A percentile compares a stretch with the other conserved stretches of the same genome.
These are phyloP conservation scores for Itoplectis maculator DNA, from an alignment of 2,888 invertebrate genomes.

Conservation along the genomic window DNA sequence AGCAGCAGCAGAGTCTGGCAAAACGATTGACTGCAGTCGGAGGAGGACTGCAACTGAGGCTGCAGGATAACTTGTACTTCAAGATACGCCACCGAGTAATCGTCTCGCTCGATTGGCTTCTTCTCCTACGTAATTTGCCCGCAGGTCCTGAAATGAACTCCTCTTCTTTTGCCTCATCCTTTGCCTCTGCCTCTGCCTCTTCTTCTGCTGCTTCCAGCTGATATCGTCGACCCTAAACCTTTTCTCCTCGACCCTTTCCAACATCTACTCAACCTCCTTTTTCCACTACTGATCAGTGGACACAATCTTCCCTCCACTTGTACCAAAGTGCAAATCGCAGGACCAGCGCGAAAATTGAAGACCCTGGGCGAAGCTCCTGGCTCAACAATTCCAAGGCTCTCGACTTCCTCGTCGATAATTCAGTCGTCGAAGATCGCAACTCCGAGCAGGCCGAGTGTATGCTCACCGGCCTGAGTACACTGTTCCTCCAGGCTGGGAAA, in stretches of 20 bases:
- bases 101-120: slow-evolving; percentile 67
- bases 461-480: slow-evolving; percentile 37
- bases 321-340: slow-evolving; percentile 23
- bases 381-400: not conserved
- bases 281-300: slow-evolving; percentile 20
- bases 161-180: slow-evolving; percentile 34
- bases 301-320: slow-evolving; percentile 30
- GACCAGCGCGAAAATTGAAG: slow-evolving; percentile 17
- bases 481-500: slow-evolving; percentile 4
- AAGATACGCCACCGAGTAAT: slow-evolving; percentile 58
- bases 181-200: slow-evolving; percentile 1
- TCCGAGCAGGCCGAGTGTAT: not conserved
- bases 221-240: slow-evolving; percentile 54
- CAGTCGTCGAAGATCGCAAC: slow-evolving; percentile 6
- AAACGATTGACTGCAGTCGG: slow-evolving; percentile 20
- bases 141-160: slow-evolving; percentile 41
- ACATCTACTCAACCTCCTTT: slow-evolving; percentile 22
- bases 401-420: slow-evolving; percentile 6
- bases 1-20: slow-evolving; percentile 19
- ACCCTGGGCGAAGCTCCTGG: not conserved
- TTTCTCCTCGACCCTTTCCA: slow-evolving; percentile 37
- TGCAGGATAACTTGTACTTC: slow-evolving; percentile 36
- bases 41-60: not conserved
- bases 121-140: slow-evolving; percentile 65
- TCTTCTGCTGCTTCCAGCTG: slow-evolving; percentile 19